phyloP scores from a whole-genome alignment of 2,797 vertebrate genomes.

The Notolepis coatsorum region DNA sequence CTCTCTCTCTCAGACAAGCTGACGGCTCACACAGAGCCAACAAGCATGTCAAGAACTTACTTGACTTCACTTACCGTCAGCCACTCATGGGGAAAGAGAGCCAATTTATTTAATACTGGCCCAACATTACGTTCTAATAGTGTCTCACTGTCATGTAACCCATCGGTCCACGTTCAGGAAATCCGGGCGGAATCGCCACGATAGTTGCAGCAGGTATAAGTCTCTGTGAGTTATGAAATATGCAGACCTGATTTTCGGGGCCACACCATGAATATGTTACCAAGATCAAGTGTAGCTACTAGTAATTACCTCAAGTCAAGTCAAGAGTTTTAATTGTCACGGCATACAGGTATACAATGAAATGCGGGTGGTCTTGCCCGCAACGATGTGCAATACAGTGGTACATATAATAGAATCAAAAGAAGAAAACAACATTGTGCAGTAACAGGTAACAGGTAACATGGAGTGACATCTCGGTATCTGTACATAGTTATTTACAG shows the following conservation, averaged over 20 bases:
- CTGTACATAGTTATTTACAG: too few species aligned
- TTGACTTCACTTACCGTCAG: conserved; percentile 63
- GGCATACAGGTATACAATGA: too few species aligned
- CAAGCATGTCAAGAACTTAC: conserved; percentile 62
- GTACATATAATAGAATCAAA: too few species aligned
- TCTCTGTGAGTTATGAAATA: conserved; percentile 20
- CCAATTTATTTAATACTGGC: conserved; percentile 56
- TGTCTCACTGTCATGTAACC: conserved; percentile 38
- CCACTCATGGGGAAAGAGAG: conserved; percentile 56
- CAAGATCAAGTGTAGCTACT: conserved; percentile 21
- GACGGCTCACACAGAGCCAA: conserved; percentile 23
- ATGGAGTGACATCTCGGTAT: too few species aligned
- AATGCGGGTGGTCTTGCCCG: too few species aligned
- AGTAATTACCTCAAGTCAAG: too few species aligned
- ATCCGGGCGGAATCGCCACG: too few species aligned
- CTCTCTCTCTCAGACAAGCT: conserved; percentile 6
- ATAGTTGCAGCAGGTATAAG: too few species aligned
- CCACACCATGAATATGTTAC: conserved; percentile 21
- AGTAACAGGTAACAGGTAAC: too few species aligned
- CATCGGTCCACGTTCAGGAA: not conserved
- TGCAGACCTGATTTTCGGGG: conserved; percentile 13
- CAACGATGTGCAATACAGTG: too few species aligned
- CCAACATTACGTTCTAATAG: conserved; percentile 38
- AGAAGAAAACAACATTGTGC: too few species aligned
- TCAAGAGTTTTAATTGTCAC: too few species aligned